Percentiles rank a stretch among this genome's conserved stretches.
Evolutionary conservation across 2,113 vertebrate species (phyloP).

Genomic region (Esox niger): DNA sequence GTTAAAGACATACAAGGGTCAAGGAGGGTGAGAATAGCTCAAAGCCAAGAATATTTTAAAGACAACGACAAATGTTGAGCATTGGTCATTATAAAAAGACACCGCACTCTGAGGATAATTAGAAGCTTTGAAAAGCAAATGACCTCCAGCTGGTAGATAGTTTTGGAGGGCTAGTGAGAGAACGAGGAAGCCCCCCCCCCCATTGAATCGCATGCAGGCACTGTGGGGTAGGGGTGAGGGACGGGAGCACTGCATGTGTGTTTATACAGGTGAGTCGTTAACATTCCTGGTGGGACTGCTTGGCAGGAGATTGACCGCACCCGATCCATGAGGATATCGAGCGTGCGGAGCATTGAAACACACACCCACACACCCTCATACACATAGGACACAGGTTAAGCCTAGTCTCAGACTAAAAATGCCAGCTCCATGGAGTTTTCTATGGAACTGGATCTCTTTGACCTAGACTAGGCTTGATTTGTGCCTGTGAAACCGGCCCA

Average conservation of each 20-base stretch:
- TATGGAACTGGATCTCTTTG: no score
- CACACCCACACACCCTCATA: slow-evolving; percentile 7
- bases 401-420: no score
- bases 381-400: not conserved
- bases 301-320: slow-evolving; percentile 33
- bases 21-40: slow-evolving; percentile 54
- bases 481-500: no score
- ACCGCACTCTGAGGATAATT: slow-evolving; percentile 55
- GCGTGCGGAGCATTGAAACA: slow-evolving; percentile 41
- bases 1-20: slow-evolving; percentile 53
- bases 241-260: slow-evolving; percentile 3
- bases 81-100: slow-evolving; percentile 46
- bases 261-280: slow-evolving; percentile 30
- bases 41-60: slow-evolving; percentile 55
- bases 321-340: slow-evolving; percentile 23
- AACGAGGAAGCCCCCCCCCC: slow-evolving; percentile 7
- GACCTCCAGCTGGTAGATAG: slow-evolving; percentile 60
- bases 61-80: slow-evolving; percentile 43
- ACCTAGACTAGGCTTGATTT: no score
- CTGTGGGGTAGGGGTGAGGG: not conserved
- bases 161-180: slow-evolving; percentile 31
- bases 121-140: slow-evolving; percentile 65
- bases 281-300: slow-evolving; percentile 25
- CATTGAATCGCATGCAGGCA: slow-evolving; percentile 24
- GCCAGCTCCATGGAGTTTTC: no score